Evolutionary conservation across 1,140 invertebrate genomes (phyloP).

Genomic region (Drosophila lowei): DNA sequence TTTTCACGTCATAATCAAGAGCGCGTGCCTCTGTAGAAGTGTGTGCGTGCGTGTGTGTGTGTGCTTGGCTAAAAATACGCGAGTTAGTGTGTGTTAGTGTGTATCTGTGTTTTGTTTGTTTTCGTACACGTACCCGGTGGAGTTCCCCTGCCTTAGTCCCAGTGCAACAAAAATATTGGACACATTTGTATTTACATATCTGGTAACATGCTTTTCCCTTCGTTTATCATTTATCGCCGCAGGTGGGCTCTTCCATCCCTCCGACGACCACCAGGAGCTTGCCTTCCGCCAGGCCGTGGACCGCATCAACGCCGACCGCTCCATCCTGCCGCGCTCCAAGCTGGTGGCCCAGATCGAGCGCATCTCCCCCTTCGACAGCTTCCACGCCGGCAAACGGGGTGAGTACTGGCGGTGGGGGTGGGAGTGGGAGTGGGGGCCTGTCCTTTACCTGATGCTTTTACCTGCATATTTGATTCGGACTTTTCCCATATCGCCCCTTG

Average conservation of each 20-base stretch:
- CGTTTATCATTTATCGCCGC: slow-evolving; percentile 9
- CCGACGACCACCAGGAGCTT: slow-evolving; percentile 87
- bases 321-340: slow-evolving; percentile 91
- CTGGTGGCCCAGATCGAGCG: slow-evolving; percentile 93
- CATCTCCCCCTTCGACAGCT: slow-evolving; percentile 94
- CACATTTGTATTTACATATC: slow-evolving; percentile 12
- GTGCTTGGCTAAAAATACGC: slow-evolving; percentile 14
- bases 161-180: slow-evolving; percentile 1
- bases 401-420: slow-evolving; percentile 47
- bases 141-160: not conserved
- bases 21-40: slow-evolving; percentile 41
- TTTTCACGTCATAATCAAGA: slow-evolving; percentile 70
- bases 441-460: slow-evolving; percentile 26
- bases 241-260: slow-evolving; percentile 95
- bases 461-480: slow-evolving; percentile 33
- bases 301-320: slow-evolving; percentile 92
- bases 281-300: slow-evolving; percentile 96
- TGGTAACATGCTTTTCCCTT: slow-evolving; percentile 5
- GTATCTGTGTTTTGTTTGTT: slow-evolving; percentile 56
- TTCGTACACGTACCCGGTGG: slow-evolving; percentile 6
- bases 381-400: slow-evolving; percentile 96
- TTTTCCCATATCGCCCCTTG: not conserved
- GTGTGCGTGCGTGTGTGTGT: slow-evolving; percentile 34
- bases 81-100: slow-evolving; percentile 10
- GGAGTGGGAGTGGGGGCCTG: slow-evolving; percentile 11